These are phyloP conservation scores for Ranitomeya imitator DNA, from an alignment of 2,113 vertebrate species.

Conservation along the genomic window DNA sequence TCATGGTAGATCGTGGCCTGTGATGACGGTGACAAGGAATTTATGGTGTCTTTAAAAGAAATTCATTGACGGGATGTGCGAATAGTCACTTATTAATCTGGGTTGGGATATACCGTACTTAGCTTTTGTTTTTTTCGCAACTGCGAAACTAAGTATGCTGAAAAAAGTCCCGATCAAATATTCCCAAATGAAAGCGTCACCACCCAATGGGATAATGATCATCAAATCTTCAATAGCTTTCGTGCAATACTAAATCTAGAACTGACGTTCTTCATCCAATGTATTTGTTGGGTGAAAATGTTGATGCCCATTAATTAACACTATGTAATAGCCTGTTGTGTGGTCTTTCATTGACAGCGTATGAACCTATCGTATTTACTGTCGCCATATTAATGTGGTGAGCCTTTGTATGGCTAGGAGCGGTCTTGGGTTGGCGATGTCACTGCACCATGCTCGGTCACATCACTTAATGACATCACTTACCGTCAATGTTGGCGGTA, in stretches of 20 bases:
- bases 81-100: background rate
- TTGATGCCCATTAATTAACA: no score
- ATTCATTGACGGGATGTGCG: background rate
- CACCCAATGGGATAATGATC: background rate
- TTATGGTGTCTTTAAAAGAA: background rate
- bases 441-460: background rate
- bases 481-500: background rate
- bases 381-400: background rate
- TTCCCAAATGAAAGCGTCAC: background rate
- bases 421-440: background rate
- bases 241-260: background rate
- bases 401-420: background rate
- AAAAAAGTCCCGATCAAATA: background rate
- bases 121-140: background rate
- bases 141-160: background rate
- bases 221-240: background rate
- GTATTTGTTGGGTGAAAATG: background rate
- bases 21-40: constrained; percentile 13
- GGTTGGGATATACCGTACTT: background rate
- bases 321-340: no score
- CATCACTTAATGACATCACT: no score
- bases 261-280: background rate
- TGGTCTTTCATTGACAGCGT: background rate
- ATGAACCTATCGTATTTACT: background rate
- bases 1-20: constrained; percentile 21